phyloP scores from a whole-genome alignment of 1,140 invertebrate species.

The Glomeris maerens region DNA sequence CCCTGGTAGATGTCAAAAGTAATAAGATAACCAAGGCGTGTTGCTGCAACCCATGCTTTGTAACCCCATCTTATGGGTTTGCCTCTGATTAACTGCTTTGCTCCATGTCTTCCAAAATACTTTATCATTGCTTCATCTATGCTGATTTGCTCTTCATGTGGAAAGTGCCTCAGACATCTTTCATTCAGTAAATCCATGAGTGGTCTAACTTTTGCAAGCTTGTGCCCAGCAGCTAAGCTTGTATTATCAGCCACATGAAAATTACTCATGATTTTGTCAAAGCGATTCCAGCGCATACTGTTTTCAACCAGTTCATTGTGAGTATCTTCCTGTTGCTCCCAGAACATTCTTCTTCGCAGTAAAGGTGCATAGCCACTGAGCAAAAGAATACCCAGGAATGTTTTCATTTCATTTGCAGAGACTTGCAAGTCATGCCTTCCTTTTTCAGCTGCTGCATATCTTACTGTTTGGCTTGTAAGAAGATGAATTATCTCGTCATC shows the following conservation, averaged over 20 bases:
- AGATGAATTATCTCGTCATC: background rate
- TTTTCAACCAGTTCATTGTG: slow-evolving; percentile 16
- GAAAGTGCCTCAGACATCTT: slow-evolving; percentile 14
- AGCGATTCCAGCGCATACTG: slow-evolving; percentile 17
- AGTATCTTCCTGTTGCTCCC: slow-evolving; percentile 12
- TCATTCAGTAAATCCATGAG: slow-evolving; percentile 24
- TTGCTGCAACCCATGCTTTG: slow-evolving; percentile 13
- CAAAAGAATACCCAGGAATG: background rate
- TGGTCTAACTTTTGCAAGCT: slow-evolving; percentile 23
- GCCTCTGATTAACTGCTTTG: slow-evolving; percentile 18
- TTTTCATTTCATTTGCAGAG: background rate
- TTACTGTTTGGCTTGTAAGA: slow-evolving; percentile 2
- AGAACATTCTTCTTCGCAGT: slow-evolving; percentile 3
- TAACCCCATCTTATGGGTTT: slow-evolving; percentile 20
- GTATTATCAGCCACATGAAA: slow-evolving; percentile 24
- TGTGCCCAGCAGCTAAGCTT: slow-evolving; percentile 22
- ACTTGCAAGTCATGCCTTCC: too few relatives aligned
- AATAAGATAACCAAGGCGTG: slow-evolving; percentile 3
- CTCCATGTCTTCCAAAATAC: slow-evolving; percentile 17
- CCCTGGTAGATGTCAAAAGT: slow-evolving; percentile 4
- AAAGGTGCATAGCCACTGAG: background rate
- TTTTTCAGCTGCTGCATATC: slow-evolving; percentile 1
- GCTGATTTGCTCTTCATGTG: slow-evolving; percentile 4
- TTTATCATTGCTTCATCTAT: slow-evolving; percentile 18
- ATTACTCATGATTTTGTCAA: slow-evolving; percentile 18